These are phyloP conservation scores for Nettapus auritus DNA, from an alignment of 2,113 vertebrate species.

Conservation along the genomic window DNA sequence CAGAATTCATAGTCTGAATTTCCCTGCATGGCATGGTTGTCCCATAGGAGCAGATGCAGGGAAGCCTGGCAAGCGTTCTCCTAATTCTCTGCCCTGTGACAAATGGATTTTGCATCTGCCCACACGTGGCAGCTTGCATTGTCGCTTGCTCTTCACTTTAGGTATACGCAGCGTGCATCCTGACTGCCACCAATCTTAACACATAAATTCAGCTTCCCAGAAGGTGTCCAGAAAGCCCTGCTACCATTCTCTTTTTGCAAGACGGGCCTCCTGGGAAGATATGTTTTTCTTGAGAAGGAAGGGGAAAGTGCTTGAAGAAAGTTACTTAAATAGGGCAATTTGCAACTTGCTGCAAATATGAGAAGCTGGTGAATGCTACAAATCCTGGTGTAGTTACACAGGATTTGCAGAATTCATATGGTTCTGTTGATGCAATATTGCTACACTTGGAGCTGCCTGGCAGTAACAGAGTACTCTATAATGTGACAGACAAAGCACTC, in stretches of 20 bases:
- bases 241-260: not conserved
- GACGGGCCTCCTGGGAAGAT: not conserved
- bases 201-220: not conserved
- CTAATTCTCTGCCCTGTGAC: not conserved
- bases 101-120: not conserved
- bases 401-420: not conserved
- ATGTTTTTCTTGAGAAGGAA: not conserved
- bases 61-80: not conserved
- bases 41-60: not conserved
- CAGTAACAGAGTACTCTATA: not conserved
- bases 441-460: not conserved
- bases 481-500: not conserved
- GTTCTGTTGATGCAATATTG: not conserved
- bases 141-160: not conserved
- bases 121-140: not conserved
- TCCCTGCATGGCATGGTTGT: not conserved
- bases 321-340: not conserved
- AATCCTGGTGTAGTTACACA: not conserved
- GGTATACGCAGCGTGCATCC: not conserved
- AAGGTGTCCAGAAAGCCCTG: not conserved
- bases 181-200: not conserved
- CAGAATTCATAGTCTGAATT: not conserved
- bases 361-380: not conserved
- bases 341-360: rapidly evolving
- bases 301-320: not conserved